A percentile compares a stretch with the other conserved stretches of the same genome.
Conservation (phyloP, 2,113 vertebrate species). For the Isurus oxyrinchus region DNA sequence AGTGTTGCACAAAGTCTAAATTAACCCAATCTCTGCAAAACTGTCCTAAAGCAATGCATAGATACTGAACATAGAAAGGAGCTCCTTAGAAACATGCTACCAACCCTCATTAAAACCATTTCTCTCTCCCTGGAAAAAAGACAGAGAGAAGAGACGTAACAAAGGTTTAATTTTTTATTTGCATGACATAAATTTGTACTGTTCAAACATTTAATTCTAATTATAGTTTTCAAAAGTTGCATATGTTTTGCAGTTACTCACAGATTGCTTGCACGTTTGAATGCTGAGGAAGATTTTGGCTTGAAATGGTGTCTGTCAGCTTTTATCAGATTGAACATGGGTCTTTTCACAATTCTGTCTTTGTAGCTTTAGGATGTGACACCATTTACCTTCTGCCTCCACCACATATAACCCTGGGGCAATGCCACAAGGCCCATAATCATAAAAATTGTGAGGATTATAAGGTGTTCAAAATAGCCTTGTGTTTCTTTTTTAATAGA, state of each 20-base stretch:
- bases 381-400: neutral
- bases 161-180: neutral
- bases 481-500: neutral
- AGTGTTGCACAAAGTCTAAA: neutral
- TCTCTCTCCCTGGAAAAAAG: neutral
- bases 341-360: conserved; percentile 3
- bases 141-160: neutral
- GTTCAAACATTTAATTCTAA: neutral
- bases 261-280: neutral
- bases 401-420: neutral
- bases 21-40: neutral
- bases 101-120: neutral
- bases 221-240: neutral
- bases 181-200: neutral
- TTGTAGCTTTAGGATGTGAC: neutral
- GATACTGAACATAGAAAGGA: neutral
- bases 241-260: neutral
- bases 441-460: neutral
- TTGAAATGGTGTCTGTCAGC: neutral
- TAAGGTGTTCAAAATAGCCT: neutral
- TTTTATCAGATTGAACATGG: neutral
- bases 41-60: neutral
- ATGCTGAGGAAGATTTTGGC: neutral
- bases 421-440: neutral
- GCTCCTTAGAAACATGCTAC: neutral